Evolutionary conservation across 2,797 vertebrate species (phyloP).

Genomic region (Poliocrania exsul): DNA sequence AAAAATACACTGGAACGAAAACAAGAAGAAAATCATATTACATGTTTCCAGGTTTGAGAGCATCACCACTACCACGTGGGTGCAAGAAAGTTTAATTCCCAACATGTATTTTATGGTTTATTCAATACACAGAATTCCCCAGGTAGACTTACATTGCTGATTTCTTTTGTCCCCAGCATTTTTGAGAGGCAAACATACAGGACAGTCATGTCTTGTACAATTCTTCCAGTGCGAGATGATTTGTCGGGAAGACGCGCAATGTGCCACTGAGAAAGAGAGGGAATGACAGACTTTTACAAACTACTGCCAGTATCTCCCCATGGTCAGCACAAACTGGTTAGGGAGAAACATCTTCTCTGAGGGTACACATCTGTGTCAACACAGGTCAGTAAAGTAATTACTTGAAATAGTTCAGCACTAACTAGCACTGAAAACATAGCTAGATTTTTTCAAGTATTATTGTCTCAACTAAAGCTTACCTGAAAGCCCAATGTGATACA

Average conservation of each 20-base stretch:
- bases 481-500: background rate
- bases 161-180: conserved; percentile 97
- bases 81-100: background rate
- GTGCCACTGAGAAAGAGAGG: conserved; percentile 84
- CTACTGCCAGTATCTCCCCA: background rate
- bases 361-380: background rate
- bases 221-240: conserved; percentile 99
- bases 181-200: conserved; percentile 96
- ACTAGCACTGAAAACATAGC: background rate
- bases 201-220: conserved; percentile 96
- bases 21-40: background rate
- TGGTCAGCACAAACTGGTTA: background rate
- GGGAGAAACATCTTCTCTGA: background rate
- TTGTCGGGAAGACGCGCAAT: conserved; percentile 98
- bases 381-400: background rate
- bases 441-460: background rate
- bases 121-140: background rate
- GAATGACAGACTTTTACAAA: background rate
- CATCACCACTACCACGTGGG: background rate
- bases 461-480: background rate
- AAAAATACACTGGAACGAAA: background rate
- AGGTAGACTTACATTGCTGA: conserved; percentile 89
- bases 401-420: background rate
- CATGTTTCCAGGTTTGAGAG: background rate
- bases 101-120: background rate